Evolutionary conservation across 2,797 vertebrate genomes (phyloP), one percentile per base, ranked within the genome.

Genomic region (Sandelia bainsii): DNA sequence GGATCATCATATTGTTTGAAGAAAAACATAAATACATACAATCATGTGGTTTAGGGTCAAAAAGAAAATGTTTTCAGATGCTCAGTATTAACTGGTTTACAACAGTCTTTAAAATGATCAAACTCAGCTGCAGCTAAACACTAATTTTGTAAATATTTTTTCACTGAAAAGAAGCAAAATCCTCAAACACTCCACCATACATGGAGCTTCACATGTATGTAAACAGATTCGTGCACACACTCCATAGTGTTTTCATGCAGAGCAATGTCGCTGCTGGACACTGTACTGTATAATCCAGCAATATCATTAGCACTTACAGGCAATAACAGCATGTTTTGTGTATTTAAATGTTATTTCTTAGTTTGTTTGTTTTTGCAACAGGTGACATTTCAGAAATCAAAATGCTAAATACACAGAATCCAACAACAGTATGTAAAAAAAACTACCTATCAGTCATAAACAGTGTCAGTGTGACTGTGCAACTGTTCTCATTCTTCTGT

Each of bases 341-440:
- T 77, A 74, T 82, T 79, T 77, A 63, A 84, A 72, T 62, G 63
- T 81, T 73, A 44, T 69, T 76, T 75, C 62, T 71, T 67, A 69
- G 46, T 74, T 45, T 71, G 27, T 29, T 29, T 29, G 32, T 34
- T 34, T 34, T 75, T 62, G 61, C 61, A 59, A 40, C 53, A 63
- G 42, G 71, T 65, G 32, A 34, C 13, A 19, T 76, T 84, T 78
- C 51, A 62, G 53, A 81, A 78, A 78, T 68, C 53, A 69, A 59
- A 61, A 37, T 79, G 64, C 69, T 79, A 72, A 86, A 79, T 68
- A 87, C 83, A 89, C 85, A 84, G 90, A 83, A 91, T 93, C 94
- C 95, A 95, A 95, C 94, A 95, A 95, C 93, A 93, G 75, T 89
- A 69, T 81, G 72, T 88, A 92, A 95, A 94, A 92, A 95, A 94